phyloP scores from a whole-genome alignment of 1,140 invertebrate genomes.

The Drosophila serrata region DNA sequence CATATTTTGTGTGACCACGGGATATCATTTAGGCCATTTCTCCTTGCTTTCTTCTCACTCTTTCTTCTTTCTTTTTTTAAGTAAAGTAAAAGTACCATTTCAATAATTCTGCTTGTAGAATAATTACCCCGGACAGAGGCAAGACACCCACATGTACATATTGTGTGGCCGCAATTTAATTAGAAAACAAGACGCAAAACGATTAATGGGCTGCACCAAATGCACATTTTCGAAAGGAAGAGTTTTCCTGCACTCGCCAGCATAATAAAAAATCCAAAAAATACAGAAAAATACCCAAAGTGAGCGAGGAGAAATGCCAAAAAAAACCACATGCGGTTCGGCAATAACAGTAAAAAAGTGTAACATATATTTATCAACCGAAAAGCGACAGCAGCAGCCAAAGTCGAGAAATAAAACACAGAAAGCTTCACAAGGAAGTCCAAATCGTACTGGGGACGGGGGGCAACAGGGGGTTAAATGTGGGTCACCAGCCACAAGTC shows the following conservation, averaged over 20 bases:
- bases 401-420: conserved; percentile 37
- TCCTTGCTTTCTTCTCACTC: not conserved
- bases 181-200: conserved; percentile 54
- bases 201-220: conserved; percentile 52
- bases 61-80: too few species aligned
- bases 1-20: conserved; percentile 22
- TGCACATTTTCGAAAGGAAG: conserved; percentile 66
- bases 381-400: conserved; percentile 44
- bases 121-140: conserved; percentile 47
- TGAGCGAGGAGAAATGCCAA: conserved; percentile 53
- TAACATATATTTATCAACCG: conserved; percentile 67
- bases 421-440: conserved; percentile 61
- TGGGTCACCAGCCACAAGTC: conserved; percentile 51
- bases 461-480: conserved; percentile 37
- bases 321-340: conserved; percentile 63
- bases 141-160: conserved; percentile 55
- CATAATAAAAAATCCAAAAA: not conserved
- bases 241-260: conserved; percentile 46
- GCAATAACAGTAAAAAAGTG: conserved; percentile 69
- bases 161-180: conserved; percentile 58
- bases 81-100: conserved; percentile 59
- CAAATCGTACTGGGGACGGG: conserved; percentile 23
- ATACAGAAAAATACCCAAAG: conserved; percentile 4
- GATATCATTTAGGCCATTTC: conserved; percentile 17
- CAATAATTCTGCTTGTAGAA: conserved; percentile 64